These are phyloP conservation scores for Clostera curtula DNA, from an alignment of 2,888 invertebrate species.

Conservation along the genomic window DNA sequence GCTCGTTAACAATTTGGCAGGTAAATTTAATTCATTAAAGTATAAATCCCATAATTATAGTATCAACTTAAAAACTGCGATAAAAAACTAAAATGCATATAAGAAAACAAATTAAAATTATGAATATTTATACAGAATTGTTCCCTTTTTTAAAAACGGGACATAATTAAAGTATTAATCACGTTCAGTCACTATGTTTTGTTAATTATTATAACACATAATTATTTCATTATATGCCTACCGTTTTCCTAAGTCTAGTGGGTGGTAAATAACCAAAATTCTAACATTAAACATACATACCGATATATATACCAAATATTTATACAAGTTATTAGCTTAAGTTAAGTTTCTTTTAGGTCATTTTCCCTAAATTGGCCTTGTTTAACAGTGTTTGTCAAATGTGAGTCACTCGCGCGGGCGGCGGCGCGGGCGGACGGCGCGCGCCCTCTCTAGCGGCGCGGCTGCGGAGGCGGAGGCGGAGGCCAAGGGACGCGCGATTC, in stretches of 20 bases:
- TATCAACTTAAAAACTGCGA: constrained; percentile 66
- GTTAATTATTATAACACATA: constrained; percentile 72
- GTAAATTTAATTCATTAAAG: constrained; percentile 65
- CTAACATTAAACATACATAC: constrained; percentile 75
- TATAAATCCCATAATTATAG: constrained; percentile 56
- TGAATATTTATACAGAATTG: constrained; percentile 70
- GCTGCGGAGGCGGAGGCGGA: constrained; percentile 9
- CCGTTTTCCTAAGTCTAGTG: constrained; percentile 71
- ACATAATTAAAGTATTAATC: constrained; percentile 61
- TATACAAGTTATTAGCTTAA: constrained; percentile 74
- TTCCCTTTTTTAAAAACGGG: constrained; percentile 58
- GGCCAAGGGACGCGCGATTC: constrained; percentile 13
- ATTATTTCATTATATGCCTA: constrained; percentile 71
- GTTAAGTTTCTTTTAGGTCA: constrained; percentile 71
- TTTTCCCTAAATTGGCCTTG: constrained; percentile 70
- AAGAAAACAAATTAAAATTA: constrained; percentile 69
- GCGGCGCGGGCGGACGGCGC: constrained; percentile 21
- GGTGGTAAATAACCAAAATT: constrained; percentile 74
- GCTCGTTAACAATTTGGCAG: constrained; percentile 71
- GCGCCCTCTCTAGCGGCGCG: constrained; percentile 15
- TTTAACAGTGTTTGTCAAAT: constrained; percentile 66
- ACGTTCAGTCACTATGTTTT: constrained; percentile 72
- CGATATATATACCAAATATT: constrained; percentile 74
- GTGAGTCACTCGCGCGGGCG: constrained; percentile 34
- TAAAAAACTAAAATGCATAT: constrained; percentile 71